Conservation (phyloP, 2,113 vertebrate genomes). For the Mastomys coucha region DNA sequence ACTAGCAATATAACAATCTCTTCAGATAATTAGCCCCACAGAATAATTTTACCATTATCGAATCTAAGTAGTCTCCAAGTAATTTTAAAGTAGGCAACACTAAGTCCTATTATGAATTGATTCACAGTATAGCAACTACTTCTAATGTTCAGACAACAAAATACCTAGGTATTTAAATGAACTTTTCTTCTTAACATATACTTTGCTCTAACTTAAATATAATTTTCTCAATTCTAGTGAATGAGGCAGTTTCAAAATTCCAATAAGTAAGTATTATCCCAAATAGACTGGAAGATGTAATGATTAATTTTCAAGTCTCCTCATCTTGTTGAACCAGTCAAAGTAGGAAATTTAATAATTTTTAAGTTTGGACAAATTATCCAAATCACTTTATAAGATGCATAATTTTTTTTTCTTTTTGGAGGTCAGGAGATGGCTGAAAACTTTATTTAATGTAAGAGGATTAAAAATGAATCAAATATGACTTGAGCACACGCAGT, state of each 20-base stretch:
- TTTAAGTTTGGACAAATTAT: slow-evolving; percentile 11
- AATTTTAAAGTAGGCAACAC: not conserved
- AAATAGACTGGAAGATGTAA: not conserved
- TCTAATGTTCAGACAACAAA: not conserved
- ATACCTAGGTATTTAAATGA: not conserved
- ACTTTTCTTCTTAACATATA: not conserved
- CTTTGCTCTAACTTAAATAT: not conserved
- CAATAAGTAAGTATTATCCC: not conserved
- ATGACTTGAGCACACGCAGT: not conserved
- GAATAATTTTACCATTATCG: slow-evolving; percentile 20
- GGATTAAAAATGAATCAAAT: slow-evolving; percentile 49
- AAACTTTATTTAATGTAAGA: not conserved
- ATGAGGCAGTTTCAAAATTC: not conserved
- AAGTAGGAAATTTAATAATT: not conserved
- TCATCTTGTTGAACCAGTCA: not conserved
- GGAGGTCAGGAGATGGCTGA: not conserved
- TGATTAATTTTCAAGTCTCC: slow-evolving; percentile 13
- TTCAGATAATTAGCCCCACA: not conserved
- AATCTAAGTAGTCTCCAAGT: not conserved
- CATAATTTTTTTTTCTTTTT: not conserved
- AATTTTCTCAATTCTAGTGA: not conserved
- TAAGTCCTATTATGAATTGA: not conserved
- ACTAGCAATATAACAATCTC: not conserved
- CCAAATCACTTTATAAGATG: not conserved
- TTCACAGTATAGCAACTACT: not conserved